Evolutionary conservation across 2,113 vertebrate species (phyloP), one percentile per base, ranked within the genome.

Genomic region (Pungitius pungitius): DNA sequence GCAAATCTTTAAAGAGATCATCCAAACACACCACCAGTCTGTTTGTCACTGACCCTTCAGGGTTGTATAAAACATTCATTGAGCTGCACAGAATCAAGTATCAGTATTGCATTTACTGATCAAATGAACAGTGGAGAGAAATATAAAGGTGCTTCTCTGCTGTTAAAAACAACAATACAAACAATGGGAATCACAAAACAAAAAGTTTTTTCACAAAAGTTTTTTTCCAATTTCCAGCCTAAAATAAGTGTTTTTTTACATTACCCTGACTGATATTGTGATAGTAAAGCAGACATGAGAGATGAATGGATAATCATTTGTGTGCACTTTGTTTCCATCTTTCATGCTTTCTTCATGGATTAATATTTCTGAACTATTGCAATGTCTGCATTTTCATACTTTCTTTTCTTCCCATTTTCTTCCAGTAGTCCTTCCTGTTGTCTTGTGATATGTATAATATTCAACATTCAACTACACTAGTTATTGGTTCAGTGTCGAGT

Each of bases 41-140:
- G 33, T 35, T 40, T 14, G 70, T 55, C 64, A 55, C 60, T 75
- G 79, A 77, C 42, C 26, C 1, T 42, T 82, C 2, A 75, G 75
- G 62, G 72, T 77, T 85, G 75, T n/a, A 77, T 84, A 78, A 84
- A 88, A 49, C 40, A 8, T 51, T 56, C 0, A 1, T 78, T 43
- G 69, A 0, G 22, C 33, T 35, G 33, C 33, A 8, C 6, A 35
- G 33, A 8, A 35, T 35, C 33, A 35, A 2, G 54, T 45, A 8
- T 51, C 0, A n/a, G 6, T 64, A 18, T 2, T 27, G 8, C n/a
- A 3, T n/a, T 59, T 82, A 65, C 47, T 75, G 60, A 85, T 57
- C 4, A 20, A 51, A 51, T 10, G n/a, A 51, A 4, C 9, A 51
- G n/a, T 22, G n/a, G 47, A 22, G n/a, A 51, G 47, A 51, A 51